Evolutionary conservation across 2,888 invertebrate genomes (phyloP), one percentile per base, ranked within the genome.

Genomic region (Chalcosyrphus nemorum): DNA sequence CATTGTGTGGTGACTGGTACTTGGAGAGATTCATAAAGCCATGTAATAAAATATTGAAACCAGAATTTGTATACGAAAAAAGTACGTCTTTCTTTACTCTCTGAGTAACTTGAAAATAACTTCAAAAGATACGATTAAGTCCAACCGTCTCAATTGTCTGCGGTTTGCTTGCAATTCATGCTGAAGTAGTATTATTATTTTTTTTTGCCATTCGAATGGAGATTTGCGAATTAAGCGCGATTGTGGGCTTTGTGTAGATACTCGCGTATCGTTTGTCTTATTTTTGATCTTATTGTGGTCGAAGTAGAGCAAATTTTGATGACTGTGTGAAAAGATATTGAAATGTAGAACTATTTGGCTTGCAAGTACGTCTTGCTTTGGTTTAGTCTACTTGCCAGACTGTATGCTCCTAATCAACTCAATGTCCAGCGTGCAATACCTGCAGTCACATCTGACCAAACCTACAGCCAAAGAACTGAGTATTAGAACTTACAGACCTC

Each of bases 171-270:
- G 59, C 13, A 24, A 71, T 61, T 41, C 9, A 71, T 52, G 71
- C 71, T 61, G 71, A 59, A 52, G 50, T 38, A 71, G 59, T 59
- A 61, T 59, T 50, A 52, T 50, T 29, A 61, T 61, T 35, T 9
- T 38, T 41, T 24, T 50, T 7, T 50, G 24, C 38, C 27, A 21
- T 38, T 71, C 45, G 59, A 41, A 38, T 71, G 59, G 27, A 9
- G 24, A n/a, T n/a, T n/a, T 38, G 24, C 47, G 13, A 13, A 59
- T 56, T 6, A 47, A 45, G 21, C n/a, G 71, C n/a, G 71, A 71
- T 47, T 71, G 35, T 24, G 15, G 7, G 11, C 9, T 13, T 43
- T 17, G 15, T n/a, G n/a, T n/a, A n/a, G 7, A 17, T 17, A 9
- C 5, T 43, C n/a, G 6, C 15, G 17, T 7, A 17, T 43, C 13